Conservation (phyloP, 2,888 invertebrate species). For the Ectemnius continuus region DNA sequence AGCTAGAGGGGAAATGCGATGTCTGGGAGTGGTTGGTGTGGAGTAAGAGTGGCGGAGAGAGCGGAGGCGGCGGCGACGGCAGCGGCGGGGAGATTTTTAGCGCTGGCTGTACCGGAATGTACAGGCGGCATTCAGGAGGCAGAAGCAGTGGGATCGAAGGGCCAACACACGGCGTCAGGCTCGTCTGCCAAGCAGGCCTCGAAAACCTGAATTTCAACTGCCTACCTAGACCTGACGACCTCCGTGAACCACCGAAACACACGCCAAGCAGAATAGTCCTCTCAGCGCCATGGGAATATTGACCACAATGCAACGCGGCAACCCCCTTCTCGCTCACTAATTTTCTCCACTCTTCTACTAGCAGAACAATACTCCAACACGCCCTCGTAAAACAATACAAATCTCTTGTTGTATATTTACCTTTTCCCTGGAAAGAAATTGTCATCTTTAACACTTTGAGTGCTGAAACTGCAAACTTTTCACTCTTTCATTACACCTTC, state of each 20-base stretch:
- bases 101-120: constrained; percentile 54
- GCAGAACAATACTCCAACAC: no score
- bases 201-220: constrained; percentile 71
- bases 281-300: constrained; percentile 22
- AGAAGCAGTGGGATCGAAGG: constrained; percentile 57
- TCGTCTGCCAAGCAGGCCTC: constrained; percentile 60
- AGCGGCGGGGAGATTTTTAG: constrained; percentile 38
- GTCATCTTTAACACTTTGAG: no score
- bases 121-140: constrained; percentile 52
- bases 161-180: constrained; percentile 47
- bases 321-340: background rate
- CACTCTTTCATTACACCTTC: no score
- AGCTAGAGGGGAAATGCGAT: background rate
- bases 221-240: constrained; percentile 64
- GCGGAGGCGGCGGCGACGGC: background rate
- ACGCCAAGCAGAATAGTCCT: constrained; percentile 30
- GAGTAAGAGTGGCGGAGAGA: background rate
- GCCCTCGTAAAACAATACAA: no score
- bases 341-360: background rate
- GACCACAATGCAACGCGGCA: constrained; percentile 11
- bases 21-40: constrained; percentile 10
- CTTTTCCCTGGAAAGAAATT: no score
- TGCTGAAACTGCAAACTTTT: no score
- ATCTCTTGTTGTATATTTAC: no score
- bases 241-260: constrained; percentile 58